phyloP scores from a whole-genome alignment of 2,888 invertebrate species.

The Acleris laterana region DNA sequence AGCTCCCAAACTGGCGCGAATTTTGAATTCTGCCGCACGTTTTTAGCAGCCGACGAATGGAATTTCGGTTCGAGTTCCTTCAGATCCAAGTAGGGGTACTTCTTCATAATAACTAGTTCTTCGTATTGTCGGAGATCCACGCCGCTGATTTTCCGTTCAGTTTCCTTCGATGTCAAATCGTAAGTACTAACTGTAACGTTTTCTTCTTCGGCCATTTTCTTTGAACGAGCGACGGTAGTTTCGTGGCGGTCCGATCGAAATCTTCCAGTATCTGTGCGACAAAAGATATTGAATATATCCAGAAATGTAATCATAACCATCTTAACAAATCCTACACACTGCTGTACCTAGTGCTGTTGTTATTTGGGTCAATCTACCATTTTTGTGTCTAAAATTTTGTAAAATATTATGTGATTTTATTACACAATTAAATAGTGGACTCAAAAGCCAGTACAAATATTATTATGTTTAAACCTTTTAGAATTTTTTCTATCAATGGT shows the following conservation, averaged over 20 bases:
- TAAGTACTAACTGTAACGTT: background rate
- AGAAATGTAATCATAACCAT: background rate
- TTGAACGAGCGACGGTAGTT: slow-evolving; percentile 4
- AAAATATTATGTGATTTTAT: too few relatives aligned
- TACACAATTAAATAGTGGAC: too few relatives aligned
- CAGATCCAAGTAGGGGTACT: slow-evolving; percentile 73
- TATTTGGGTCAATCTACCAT: too few relatives aligned
- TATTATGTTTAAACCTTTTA: too few relatives aligned
- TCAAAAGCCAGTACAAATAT: too few relatives aligned
- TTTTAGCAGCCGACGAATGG: slow-evolving; percentile 56
- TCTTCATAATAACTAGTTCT: slow-evolving; percentile 75
- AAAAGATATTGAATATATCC: too few relatives aligned
- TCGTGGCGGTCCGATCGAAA: background rate
- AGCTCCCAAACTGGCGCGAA: slow-evolving; percentile 49
- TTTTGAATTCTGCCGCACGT: slow-evolving; percentile 56
- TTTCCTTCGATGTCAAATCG: background rate
- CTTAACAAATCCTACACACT: background rate
- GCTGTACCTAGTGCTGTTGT: background rate
- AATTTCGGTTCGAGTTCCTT: slow-evolving; percentile 67
- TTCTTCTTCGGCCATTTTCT: slow-evolving; percentile 36
- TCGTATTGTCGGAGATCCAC: slow-evolving; percentile 68
- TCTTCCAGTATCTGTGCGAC: background rate
- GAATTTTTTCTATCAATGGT: too few relatives aligned
- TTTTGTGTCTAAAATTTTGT: too few relatives aligned
- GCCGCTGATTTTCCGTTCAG: slow-evolving; percentile 49